Percentiles rank a stretch among this genome's conserved stretches.
Conservation (phyloP, 1,140 invertebrate species). For the Papilio dardanus region DNA sequence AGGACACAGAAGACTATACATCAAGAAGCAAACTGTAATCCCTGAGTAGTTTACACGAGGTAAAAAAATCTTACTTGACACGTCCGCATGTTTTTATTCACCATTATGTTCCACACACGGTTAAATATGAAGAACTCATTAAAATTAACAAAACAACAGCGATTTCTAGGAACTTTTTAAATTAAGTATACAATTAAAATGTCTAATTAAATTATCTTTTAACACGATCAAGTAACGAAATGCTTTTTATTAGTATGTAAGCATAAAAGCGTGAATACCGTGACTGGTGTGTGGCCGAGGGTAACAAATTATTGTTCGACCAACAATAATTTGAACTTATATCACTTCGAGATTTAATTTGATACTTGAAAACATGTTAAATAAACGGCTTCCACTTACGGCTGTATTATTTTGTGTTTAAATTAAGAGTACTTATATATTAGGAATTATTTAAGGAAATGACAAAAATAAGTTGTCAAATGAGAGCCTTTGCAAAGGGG, state of each 20-base stretch:
- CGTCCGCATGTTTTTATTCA: not conserved
- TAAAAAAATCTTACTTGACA: no score
- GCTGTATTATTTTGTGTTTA: no score
- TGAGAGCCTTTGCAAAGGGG: no score
- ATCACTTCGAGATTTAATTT: not conserved
- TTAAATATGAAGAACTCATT: no score
- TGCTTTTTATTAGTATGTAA: not conserved
- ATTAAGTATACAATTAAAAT: not conserved
- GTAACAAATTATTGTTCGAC: not conserved
- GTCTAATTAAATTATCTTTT: not conserved
- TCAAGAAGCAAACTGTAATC: no score
- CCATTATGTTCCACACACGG: no score
- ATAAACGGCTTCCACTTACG: not conserved
- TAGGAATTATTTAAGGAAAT: no score
- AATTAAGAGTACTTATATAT: no score
- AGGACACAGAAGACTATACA: no score
- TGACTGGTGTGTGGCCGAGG: constrained; percentile 2
- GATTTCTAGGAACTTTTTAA: not conserved
- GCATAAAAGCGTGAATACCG: not conserved
- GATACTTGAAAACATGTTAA: not conserved
- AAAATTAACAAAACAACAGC: no score
- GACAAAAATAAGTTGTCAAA: no score
- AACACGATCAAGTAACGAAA: not conserved
- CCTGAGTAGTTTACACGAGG: no score
- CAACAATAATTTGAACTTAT: constrained; percentile 5